These are phyloP conservation scores for Panthera uncia DNA, from an alignment of 2,113 vertebrate species.

Conservation along the genomic window DNA sequence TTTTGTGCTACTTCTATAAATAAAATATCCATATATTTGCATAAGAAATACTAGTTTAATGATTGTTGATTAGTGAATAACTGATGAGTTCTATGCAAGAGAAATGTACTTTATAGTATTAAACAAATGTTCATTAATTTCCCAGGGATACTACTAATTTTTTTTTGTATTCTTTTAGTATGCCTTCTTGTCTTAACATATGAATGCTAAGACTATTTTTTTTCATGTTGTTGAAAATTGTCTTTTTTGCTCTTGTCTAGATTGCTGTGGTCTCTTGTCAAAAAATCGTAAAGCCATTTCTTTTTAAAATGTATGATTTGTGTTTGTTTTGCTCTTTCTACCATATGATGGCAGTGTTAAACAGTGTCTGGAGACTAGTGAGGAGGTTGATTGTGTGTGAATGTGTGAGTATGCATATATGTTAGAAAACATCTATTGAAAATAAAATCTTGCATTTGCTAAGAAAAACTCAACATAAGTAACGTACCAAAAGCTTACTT, in stretches of 20 bases:
- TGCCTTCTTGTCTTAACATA: background rate
- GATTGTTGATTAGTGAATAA: background rate
- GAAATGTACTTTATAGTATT: background rate
- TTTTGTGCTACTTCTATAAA: background rate
- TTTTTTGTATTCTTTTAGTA: background rate
- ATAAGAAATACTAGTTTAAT: background rate
- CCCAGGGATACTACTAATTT: background rate
- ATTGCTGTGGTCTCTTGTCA: background rate
- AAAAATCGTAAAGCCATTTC: background rate
- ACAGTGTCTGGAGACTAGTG: slow-evolving; percentile 7
- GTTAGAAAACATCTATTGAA: background rate
- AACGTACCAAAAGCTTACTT: background rate
- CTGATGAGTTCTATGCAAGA: background rate
- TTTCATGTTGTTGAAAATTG: background rate
- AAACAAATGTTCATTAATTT: slow-evolving; percentile 6
- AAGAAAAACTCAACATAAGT: background rate
- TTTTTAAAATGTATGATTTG: background rate
- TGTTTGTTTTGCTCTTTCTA: background rate
- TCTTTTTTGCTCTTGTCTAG: background rate
- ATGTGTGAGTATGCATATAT: background rate
- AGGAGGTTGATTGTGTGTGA: background rate
- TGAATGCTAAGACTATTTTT: background rate
- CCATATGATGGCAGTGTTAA: slow-evolving; percentile 55
- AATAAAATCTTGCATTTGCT: background rate
- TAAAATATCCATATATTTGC: background rate